Evolutionary conservation across 2,888 invertebrate species (phyloP).

Genomic region (Mycalesis mineus): DNA sequence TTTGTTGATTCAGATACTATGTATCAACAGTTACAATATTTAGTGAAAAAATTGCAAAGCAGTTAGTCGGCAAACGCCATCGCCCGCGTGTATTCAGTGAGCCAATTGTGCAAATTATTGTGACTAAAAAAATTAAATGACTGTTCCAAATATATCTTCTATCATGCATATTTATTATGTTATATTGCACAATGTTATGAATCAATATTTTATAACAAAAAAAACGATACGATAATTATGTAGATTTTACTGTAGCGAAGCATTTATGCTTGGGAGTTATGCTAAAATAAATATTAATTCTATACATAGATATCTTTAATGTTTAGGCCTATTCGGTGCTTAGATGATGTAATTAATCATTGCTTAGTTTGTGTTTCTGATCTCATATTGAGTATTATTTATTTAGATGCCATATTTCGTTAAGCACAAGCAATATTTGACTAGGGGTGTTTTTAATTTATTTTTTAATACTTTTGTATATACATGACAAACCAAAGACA

Average conservation of each 20-base stretch:
- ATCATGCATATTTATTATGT: conserved; percentile 52
- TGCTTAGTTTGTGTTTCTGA: conserved; percentile 68
- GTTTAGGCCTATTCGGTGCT: conserved; percentile 57
- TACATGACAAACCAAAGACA: conserved; percentile 71
- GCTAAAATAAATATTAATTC: conserved; percentile 31
- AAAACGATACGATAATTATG: conserved; percentile 38
- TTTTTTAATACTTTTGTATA: conserved; percentile 56
- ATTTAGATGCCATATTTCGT: conserved; percentile 75
- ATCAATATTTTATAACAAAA: conserved; percentile 73
- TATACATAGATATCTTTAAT: conserved; percentile 31
- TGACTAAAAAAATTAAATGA: conserved; percentile 61
- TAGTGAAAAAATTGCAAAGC: conserved; percentile 9
- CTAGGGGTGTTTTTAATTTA: conserved; percentile 51
- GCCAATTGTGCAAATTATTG: conserved; percentile 64
- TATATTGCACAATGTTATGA: conserved; percentile 74
- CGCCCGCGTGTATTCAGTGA: conserved; percentile 44
- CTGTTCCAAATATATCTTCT: conserved; percentile 66
- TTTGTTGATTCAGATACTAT: too few relatives aligned
- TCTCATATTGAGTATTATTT: conserved; percentile 77
- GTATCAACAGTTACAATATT: too few relatives aligned
- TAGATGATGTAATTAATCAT: conserved; percentile 44
- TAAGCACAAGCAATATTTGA: conserved; percentile 58
- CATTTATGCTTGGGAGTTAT: conserved; percentile 31
- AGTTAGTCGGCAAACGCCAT: conserved; percentile 43
- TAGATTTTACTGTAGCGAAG: conserved; percentile 31